Evolutionary conservation across 2,888 invertebrate species (phyloP).

Genomic region (Erynnis tages): DNA sequence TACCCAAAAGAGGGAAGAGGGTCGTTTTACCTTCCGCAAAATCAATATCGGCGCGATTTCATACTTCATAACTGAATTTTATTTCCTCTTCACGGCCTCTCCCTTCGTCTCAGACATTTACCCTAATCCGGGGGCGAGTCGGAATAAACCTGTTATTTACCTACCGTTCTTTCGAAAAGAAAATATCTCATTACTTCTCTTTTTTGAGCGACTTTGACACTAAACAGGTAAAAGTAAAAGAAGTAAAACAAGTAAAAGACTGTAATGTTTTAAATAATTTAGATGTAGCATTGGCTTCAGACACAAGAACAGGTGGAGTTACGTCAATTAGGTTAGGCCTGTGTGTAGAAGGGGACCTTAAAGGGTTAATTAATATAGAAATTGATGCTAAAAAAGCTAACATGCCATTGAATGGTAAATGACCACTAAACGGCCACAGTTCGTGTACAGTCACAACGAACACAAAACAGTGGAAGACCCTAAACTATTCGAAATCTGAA

Average conservation of each 20-base stretch:
- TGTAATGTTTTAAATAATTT: too few species aligned
- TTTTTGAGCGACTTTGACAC: neutral
- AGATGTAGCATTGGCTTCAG: too few species aligned
- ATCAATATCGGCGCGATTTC: constrained; percentile 51
- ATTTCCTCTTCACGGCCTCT: constrained; percentile 29
- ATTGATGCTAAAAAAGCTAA: too few species aligned
- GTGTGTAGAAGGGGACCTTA: too few species aligned
- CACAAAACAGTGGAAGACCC: too few species aligned
- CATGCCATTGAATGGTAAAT: too few species aligned
- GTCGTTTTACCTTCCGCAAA: constrained; percentile 34
- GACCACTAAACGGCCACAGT: too few species aligned
- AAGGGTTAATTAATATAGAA: too few species aligned
- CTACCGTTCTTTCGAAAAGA: constrained; percentile 20
- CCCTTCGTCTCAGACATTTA: constrained; percentile 31
- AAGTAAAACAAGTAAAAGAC: neutral
- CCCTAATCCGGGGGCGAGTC: constrained; percentile 34
- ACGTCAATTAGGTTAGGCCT: too few species aligned
- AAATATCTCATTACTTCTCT: constrained; percentile 4
- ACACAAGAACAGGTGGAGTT: neutral
- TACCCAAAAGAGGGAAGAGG: constrained; percentile 24
- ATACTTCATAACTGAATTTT: constrained; percentile 54
- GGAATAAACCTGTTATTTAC: constrained; percentile 30
- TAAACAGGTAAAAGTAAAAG: neutral
- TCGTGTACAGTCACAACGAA: too few species aligned
- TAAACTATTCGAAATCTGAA: too few species aligned